Evolutionary conservation across 92 coral and sea anemone genomes (phyloP).

Genomic region (Porites lobata): DNA sequence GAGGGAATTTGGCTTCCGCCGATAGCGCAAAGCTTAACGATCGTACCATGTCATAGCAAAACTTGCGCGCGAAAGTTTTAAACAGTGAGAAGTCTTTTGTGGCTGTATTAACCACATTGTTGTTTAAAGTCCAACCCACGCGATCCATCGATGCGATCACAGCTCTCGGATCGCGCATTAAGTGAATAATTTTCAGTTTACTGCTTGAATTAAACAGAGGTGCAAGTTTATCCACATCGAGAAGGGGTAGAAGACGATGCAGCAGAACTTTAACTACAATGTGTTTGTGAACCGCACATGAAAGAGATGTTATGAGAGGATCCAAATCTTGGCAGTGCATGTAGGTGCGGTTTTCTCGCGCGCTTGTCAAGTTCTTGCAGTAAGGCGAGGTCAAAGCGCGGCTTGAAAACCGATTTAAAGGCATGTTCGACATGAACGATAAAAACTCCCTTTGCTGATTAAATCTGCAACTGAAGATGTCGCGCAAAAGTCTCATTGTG

Average conservation of each 20-base stretch:
- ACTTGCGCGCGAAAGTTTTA: constrained; percentile 56
- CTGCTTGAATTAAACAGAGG: constrained; percentile 24
- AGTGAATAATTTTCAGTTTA: constrained; percentile 77
- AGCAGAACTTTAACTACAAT: constrained; percentile 74
- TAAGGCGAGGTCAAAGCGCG: constrained; percentile 77
- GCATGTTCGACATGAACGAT: constrained; percentile 74
- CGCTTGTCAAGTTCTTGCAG: constrained; percentile 48
- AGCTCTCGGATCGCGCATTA: constrained; percentile 95
- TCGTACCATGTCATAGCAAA: constrained; percentile 72
- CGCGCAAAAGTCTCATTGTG: constrained; percentile 66
- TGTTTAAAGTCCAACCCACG: constrained; percentile 84
- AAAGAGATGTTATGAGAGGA: constrained; percentile 60
- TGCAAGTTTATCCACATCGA: constrained; percentile 44
- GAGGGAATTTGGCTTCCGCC: constrained; percentile 60
- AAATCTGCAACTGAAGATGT: constrained; percentile 79
- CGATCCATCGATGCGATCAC: constrained; percentile 81
- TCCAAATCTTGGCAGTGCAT: constrained; percentile 69
- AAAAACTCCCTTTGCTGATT: constrained; percentile 80
- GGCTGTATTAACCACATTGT: constrained; percentile 19
- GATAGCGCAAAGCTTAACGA: constrained; percentile 66
- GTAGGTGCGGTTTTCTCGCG: constrained; percentile 8
- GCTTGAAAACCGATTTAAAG: constrained; percentile 85
- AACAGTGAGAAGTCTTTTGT: constrained; percentile 29
- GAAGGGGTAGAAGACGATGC: constrained; percentile 68
- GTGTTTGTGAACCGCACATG: constrained; percentile 67